Percentiles rank a stretch among this genome's conserved stretches.
These are phyloP conservation scores for Hydrozoanthus gracilis DNA, from an alignment of 92 coral and sea anemone genomes.

Conservation along the genomic window DNA sequence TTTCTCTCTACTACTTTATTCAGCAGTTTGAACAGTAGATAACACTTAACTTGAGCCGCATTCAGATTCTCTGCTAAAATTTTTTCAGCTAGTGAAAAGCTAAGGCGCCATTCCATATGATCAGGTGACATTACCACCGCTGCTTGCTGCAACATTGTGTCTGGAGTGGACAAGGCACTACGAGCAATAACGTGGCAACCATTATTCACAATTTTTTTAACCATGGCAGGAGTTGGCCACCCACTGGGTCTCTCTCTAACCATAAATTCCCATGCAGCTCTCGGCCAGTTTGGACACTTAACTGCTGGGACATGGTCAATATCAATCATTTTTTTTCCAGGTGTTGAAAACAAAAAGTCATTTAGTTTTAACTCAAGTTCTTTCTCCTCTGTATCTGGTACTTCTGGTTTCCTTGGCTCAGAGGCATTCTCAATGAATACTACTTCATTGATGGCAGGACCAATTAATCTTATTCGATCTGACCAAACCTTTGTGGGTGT, in stretches of 20 bases:
- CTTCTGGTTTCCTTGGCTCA: background rate
- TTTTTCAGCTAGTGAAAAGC: constrained; percentile 24
- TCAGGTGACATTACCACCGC: background rate
- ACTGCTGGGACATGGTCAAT: constrained; percentile 26
- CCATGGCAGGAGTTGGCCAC: background rate
- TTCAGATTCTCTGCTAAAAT: background rate
- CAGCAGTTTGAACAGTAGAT: background rate
- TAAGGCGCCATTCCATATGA: constrained; percentile 13
- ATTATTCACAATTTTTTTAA: background rate
- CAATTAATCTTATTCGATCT: background rate
- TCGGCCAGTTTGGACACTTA: constrained; percentile 17
- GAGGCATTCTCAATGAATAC: background rate
- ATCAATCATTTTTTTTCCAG: constrained; percentile 9
- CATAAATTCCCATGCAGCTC: constrained; percentile 21
- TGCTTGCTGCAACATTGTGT: background rate
- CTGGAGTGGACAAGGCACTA: background rate
- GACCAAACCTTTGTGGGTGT: constrained; percentile 7
- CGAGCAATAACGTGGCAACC: constrained; percentile 24
- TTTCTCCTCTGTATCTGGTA: background rate
- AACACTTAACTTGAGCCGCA: constrained; percentile 22
- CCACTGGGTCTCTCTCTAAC: constrained; percentile 20
- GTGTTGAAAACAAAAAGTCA: constrained; percentile 17
- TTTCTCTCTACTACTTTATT: background rate
- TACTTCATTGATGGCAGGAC: background rate
- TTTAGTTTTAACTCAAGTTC: background rate